Evolutionary conservation across 2,888 invertebrate species (phyloP).

Genomic region (Anticlea derivata): DNA sequence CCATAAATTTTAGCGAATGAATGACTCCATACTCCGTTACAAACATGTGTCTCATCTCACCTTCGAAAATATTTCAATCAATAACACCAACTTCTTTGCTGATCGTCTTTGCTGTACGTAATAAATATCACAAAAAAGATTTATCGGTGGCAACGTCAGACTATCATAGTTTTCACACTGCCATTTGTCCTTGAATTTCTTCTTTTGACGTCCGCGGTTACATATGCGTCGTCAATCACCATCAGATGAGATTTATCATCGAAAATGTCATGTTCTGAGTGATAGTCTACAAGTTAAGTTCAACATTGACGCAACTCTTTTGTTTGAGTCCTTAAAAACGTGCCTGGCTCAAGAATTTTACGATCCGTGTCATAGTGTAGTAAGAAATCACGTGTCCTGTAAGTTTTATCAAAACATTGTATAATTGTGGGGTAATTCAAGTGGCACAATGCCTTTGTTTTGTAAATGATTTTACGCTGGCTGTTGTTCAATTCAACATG

Average conservation of each 20-base stretch:
- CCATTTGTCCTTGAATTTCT: conserved; percentile 3
- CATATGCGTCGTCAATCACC: conserved; percentile 11
- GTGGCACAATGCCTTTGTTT: conserved; percentile 51
- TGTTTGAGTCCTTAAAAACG: conserved; percentile 9
- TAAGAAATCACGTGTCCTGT: conserved; percentile 30
- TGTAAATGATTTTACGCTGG: conserved; percentile 39
- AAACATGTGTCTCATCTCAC: neutral
- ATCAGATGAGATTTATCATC: conserved; percentile 24
- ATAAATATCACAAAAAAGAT: neutral
- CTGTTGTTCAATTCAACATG: conserved; percentile 42
- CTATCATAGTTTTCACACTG: conserved; percentile 3
- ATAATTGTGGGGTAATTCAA: conserved; percentile 37
- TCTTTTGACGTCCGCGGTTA: conserved; percentile 19
- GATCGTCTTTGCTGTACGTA: too few species aligned
- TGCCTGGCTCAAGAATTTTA: conserved; percentile 13
- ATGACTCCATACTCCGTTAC: too few species aligned
- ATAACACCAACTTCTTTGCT: neutral
- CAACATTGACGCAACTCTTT: conserved; percentile 18
- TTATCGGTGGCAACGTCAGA: neutral
- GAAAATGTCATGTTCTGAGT: conserved; percentile 15
- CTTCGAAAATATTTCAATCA: neutral
- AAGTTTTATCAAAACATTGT: conserved; percentile 37
- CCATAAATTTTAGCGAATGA: too few species aligned
- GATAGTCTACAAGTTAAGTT: neutral
- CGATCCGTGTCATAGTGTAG: conserved; percentile 17